Conservation (phyloP, 2,113 vertebrate genomes). For the Noctilio leporinus region DNA sequence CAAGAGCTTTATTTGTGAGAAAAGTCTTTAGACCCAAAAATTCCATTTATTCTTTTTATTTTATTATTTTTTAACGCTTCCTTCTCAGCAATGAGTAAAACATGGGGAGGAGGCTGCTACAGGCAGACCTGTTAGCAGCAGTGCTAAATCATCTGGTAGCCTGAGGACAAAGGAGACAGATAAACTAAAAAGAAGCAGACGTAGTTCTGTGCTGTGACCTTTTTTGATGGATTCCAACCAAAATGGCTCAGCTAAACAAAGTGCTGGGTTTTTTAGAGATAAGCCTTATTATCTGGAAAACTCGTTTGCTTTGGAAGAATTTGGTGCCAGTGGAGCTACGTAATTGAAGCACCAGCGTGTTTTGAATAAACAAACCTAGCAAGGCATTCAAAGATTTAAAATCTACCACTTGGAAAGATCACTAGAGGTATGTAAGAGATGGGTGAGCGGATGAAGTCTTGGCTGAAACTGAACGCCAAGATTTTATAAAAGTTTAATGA, state of each 20-base stretch:
- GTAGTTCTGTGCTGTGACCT: not conserved
- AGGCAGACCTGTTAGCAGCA: not conserved
- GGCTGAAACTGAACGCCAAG: not conserved
- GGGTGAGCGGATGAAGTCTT: not conserved
- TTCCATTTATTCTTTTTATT: not conserved
- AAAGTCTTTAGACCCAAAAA: not conserved
- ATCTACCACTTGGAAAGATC: not conserved
- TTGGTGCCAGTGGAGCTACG: not conserved
- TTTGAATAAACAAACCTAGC: not conserved
- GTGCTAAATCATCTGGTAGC: not conserved
- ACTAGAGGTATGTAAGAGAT: not conserved
- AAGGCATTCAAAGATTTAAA: not conserved
- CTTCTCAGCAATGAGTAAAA: not conserved
- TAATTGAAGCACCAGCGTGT: not conserved
- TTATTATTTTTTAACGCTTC: not conserved
- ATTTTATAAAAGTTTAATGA: not conserved
- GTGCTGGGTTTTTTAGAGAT: not conserved
- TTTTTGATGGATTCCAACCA: conserved; percentile 45
- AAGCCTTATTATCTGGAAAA: conserved; percentile 6
- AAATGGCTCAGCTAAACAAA: conserved; percentile 8
- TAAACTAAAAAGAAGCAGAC: not conserved
- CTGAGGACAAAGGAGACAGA: not conserved
- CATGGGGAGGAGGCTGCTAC: not conserved
- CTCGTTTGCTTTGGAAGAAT: not conserved
- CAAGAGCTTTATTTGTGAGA: not conserved